Percentiles rank a stretch among this genome's conserved stretches.
Evolutionary conservation across 2,797 vertebrate genomes (phyloP).

Genomic region (Artibeus lituratus): DNA sequence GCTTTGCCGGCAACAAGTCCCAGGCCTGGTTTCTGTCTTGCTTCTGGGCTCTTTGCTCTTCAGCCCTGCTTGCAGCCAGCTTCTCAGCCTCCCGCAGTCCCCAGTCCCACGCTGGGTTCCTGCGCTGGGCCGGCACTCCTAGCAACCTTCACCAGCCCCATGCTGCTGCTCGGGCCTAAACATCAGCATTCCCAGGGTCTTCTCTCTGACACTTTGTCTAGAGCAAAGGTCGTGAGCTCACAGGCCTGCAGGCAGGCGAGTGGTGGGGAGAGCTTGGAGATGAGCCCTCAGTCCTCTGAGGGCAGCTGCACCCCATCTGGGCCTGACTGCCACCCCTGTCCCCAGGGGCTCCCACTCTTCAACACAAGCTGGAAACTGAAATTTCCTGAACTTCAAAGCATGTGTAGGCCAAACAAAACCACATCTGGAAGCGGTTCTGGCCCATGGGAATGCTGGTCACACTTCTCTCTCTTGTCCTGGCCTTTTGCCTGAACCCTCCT

Average conservation of each 20-base stretch:
- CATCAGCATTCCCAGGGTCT: fast-evolving
- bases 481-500: background rate
- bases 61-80: fast-evolving
- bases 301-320: background rate
- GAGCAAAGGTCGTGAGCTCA: background rate
- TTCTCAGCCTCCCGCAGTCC: background rate
- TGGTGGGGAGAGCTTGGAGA: background rate
- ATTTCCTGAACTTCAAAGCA: background rate
- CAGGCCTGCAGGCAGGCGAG: background rate
- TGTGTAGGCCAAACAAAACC: background rate
- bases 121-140: background rate
- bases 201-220: background rate
- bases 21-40: fast-evolving
- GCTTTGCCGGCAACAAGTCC: fast-evolving
- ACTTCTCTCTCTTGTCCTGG: no score
- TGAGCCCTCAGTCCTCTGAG: background rate
- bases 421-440: background rate
- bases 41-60: background rate
- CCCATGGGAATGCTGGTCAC: background rate
- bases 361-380: background rate
- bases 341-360: background rate
- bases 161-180: background rate
- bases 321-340: fast-evolving
- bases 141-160: fast-evolving
- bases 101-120: background rate